phyloP scores from a whole-genome alignment of 2,113 vertebrate genomes.

The Pagrus major region DNA sequence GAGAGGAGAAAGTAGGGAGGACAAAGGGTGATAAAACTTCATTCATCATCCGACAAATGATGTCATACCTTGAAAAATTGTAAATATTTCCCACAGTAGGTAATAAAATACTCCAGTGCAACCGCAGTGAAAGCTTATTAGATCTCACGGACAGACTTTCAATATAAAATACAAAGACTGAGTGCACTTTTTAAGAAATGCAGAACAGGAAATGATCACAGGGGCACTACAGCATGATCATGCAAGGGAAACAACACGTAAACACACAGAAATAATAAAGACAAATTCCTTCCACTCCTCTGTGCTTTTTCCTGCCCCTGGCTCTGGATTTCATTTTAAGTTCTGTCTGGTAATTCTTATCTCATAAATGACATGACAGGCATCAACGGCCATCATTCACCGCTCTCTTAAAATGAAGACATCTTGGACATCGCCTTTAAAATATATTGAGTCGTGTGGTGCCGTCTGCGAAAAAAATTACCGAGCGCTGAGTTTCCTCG shows the following conservation, averaged over 20 bases:
- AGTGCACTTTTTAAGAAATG: slow-evolving; percentile 10
- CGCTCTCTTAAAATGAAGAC: slow-evolving; percentile 65
- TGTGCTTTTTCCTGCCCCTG: neutral
- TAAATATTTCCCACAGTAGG: slow-evolving; percentile 38
- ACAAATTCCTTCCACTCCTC: slow-evolving; percentile 9
- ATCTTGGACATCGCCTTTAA: slow-evolving; percentile 70
- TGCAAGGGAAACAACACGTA: slow-evolving; percentile 3
- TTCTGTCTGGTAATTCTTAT: slow-evolving; percentile 57
- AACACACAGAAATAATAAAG: slow-evolving; percentile 26
- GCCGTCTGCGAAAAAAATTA: slow-evolving; percentile 74
- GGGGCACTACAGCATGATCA: neutral
- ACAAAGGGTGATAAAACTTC: slow-evolving; percentile 59
- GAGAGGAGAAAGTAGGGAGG: slow-evolving; percentile 47
- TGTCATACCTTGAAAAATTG: slow-evolving; percentile 39
- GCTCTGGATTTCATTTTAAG: slow-evolving; percentile 65
- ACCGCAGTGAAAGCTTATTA: slow-evolving; percentile 4
- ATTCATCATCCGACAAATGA: slow-evolving; percentile 50
- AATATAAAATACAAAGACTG: neutral
- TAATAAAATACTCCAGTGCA: slow-evolving; percentile 14
- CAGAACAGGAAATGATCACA: slow-evolving; percentile 9
- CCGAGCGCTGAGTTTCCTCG: slow-evolving; percentile 45
- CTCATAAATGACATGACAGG: slow-evolving; percentile 75
- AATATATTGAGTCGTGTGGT: slow-evolving; percentile 57
- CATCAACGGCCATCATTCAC: slow-evolving; percentile 64
- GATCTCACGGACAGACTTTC: neutral